These are phyloP conservation scores for Agrilus planipennis DNA, from an alignment of 1,140 invertebrate species.

Conservation along the genomic window DNA sequence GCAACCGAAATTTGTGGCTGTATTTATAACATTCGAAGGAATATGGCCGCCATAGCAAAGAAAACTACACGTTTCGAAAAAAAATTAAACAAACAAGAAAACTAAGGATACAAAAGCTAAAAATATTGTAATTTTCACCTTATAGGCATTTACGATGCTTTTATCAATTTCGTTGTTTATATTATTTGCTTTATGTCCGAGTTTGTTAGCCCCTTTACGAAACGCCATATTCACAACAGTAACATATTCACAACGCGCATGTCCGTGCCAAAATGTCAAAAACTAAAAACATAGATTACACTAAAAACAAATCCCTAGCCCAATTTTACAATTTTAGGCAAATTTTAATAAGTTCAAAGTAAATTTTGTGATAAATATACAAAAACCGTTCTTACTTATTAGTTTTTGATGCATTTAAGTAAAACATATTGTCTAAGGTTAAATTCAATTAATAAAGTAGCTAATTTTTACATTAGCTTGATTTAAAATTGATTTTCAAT, in stretches of 20 bases:
- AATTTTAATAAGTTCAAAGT: too few species aligned
- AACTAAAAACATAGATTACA: too few species aligned
- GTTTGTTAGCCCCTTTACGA: constrained; percentile 30
- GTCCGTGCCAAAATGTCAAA: too few species aligned
- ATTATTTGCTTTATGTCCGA: constrained; percentile 18
- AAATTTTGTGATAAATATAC: too few species aligned
- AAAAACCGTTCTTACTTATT: too few species aligned
- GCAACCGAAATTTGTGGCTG: constrained; percentile 17
- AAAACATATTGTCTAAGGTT: too few species aligned
- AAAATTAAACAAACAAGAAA: constrained; percentile 28
- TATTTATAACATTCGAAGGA: constrained; percentile 12
- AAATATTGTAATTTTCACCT: constrained; percentile 28
- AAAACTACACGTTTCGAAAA: constrained; percentile 22
- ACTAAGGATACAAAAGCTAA: constrained; percentile 26
- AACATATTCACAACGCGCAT: constrained; percentile 14
- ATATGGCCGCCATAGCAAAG: constrained; percentile 31
- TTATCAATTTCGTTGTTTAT: constrained; percentile 27
- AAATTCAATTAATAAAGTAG: too few species aligned
- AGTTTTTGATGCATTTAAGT: too few species aligned
- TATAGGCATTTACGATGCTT: constrained; percentile 29
- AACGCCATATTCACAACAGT: constrained; percentile 34
- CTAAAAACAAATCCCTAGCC: too few species aligned
- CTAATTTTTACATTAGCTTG: too few species aligned
- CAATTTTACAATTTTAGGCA: too few species aligned
- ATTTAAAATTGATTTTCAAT: too few species aligned